A percentile compares a stretch with the other conserved stretches of the same genome.
Conservation (phyloP, 2,888 invertebrate species). For the Eupithecia abbreviata region DNA sequence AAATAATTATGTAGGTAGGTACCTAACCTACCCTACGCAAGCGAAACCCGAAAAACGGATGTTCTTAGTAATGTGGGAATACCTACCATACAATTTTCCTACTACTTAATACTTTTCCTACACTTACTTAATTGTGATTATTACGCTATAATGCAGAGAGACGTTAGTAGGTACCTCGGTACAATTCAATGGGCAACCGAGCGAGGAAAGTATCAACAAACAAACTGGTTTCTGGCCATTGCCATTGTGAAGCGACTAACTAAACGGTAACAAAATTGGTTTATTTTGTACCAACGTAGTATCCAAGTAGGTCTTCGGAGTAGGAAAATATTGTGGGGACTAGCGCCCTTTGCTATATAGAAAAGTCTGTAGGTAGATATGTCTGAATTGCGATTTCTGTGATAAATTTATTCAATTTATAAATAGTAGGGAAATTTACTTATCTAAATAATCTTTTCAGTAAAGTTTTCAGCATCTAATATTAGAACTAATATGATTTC, state of each 20-base stretch:
- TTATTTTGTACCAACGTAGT: slow-evolving; percentile 24
- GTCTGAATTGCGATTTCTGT: neutral
- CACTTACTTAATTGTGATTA: neutral
- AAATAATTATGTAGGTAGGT: neutral
- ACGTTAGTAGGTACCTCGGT: neutral
- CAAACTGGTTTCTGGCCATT: slow-evolving; percentile 61
- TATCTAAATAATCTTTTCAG: neutral
- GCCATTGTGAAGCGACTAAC: slow-evolving; percentile 51
- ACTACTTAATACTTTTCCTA: neutral
- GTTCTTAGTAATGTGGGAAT: neutral
- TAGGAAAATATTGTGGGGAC: neutral
- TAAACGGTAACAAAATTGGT: slow-evolving; percentile 48
- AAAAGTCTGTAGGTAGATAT: no score
- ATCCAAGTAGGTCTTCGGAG: neutral
- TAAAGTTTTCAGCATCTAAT: neutral
- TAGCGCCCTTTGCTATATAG: neutral
- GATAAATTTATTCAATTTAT: neutral
- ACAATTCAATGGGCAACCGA: slow-evolving; percentile 38
- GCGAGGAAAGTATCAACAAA: slow-evolving; percentile 54
- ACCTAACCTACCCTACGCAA: neutral
- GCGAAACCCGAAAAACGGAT: neutral
- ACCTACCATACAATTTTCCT: neutral
- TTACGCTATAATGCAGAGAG: neutral
- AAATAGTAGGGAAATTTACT: neutral
- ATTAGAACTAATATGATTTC: no score